Base-by-base conservation (phyloP, 2,113 vertebrate genomes). In the Zosterops lateralis region DNA sequence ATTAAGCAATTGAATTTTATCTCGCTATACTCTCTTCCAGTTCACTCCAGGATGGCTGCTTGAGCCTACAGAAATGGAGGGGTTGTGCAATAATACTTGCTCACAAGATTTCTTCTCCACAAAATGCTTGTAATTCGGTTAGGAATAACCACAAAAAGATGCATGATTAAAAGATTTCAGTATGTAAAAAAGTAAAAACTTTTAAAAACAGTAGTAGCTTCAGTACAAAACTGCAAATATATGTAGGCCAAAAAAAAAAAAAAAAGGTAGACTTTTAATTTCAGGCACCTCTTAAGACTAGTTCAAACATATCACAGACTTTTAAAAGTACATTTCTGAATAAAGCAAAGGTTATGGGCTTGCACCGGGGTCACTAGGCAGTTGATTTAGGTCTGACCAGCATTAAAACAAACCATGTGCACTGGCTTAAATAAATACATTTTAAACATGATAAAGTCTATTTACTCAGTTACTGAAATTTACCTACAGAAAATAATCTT, bases 401-500 rank as follows among this genome's bases (percentile, higher is more conserved):
- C 65, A 84, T 73, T 90, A 77, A 77, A 94, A 91, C 77, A 38
- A 19, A 32, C 47, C 62, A 61, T 9, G 78, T 92, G 82, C 89
- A 94, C 87, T 91, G 84, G 87, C 88, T 95, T 95, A 89, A 95
- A 95, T 94, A 95, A 96, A 96, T 94, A 93, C 57, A 92, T 82
- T 86, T 93, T 89, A 92, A 90, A 95, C 88, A 67, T 31, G 28
- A 92, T 89, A 95, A 95, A 90, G 48, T 76, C 84, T 93, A 91
- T 96, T 93, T 83, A 83, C 65, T 78, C 25, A 14, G 75, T 95
- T 96, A 93, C 38, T 86, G 81, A 71, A 87, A 83, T 92, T 96
- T 92, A 95, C 84, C 92, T 93, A 95, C 50, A 72, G 72, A 87
- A 89, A 82, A 67, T 68, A 87, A 87, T 89, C 72, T 84, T 57